Evolutionary conservation across 1,140 invertebrate genomes (phyloP), one percentile per base, ranked within the genome.

Genomic region (Rhynchophorus ferrugineus): DNA sequence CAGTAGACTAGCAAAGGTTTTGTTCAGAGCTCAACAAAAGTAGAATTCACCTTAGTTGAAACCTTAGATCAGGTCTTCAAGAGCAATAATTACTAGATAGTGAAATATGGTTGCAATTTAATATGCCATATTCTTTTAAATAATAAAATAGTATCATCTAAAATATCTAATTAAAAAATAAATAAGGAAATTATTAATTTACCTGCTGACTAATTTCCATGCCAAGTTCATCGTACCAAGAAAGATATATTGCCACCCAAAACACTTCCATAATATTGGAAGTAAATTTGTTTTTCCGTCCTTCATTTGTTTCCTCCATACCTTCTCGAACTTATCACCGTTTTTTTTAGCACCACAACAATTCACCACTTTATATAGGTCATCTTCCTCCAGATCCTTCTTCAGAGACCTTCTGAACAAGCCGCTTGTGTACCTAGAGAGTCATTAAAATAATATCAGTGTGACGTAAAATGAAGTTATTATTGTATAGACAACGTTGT

Each of bases 291-390:
- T 47, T 14, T 56, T 54, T 11, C 45, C 39, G 38, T 54, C 45
- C 13, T 49, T 34, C 5, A 38, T 36, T 13, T 55, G 49, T 43
- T 45, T 47, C 3, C 47, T 48, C 61, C 61, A 63, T 21, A 56
- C 49, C 43, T 57, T 56, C 48, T 63, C 60, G 13, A 61, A 52
- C 33, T 42, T 18, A 39, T 63, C 50, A n/a, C 61, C 61, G 34
- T 59, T 56, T 42, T 36, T 53, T 24, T 55, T 60, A 1, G 60
- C 56, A 14, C 54, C 19, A 29, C 55, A 63, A 16, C 17, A 11
- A 45, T 49, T 54, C 13, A 61, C 21, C 16, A 61, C 54, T n/a
- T 63, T 54, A 29, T 63, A 63, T 14, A 63, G 33, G 24, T 63
- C 61, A 18, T 56, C 46, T 49, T 63, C 61, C 33, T 60, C 52